A percentile compares a stretch with the other conserved stretches of the same genome.
Evolutionary conservation across 2,888 invertebrate species (phyloP).

Genomic region (Myopa tessellatipennis): DNA sequence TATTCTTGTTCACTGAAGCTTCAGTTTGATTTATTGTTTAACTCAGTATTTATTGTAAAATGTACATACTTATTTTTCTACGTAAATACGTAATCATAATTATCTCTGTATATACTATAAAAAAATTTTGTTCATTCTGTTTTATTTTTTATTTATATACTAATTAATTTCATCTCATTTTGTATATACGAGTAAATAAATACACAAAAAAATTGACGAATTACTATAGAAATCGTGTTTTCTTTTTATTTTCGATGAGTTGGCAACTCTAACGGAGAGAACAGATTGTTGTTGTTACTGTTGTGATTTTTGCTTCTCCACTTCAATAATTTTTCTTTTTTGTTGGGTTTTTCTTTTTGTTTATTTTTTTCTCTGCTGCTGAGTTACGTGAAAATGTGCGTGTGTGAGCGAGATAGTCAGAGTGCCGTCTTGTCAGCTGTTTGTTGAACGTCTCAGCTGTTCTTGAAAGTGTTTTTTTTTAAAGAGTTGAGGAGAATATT

Average conservation of each 20-base stretch:
- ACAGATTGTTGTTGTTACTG: slow-evolving; percentile 18
- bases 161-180: too few relatives aligned
- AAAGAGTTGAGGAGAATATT: too few relatives aligned
- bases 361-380: neutral
- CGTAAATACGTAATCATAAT: slow-evolving; percentile 38
- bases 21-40: slow-evolving; percentile 40
- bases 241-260: neutral
- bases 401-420: too few relatives aligned
- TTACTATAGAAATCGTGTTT: slow-evolving; percentile 34
- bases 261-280: slow-evolving; percentile 13
- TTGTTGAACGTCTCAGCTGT: neutral
- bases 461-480: too few relatives aligned
- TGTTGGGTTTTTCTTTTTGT: neutral
- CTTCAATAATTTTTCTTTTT: neutral
- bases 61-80: slow-evolving; percentile 17
- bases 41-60: neutral
- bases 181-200: too few relatives aligned
- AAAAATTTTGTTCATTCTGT: too few relatives aligned
- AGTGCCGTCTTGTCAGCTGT: slow-evolving; percentile 25
- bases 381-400: neutral
- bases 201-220: slow-evolving; percentile 46
- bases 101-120: slow-evolving; percentile 8
- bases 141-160: too few relatives aligned
- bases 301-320: neutral
- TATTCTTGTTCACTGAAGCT: slow-evolving; percentile 42